These are phyloP conservation scores for Megamerina dolium DNA, from an alignment of 2,888 invertebrate genomes.

Conservation along the genomic window DNA sequence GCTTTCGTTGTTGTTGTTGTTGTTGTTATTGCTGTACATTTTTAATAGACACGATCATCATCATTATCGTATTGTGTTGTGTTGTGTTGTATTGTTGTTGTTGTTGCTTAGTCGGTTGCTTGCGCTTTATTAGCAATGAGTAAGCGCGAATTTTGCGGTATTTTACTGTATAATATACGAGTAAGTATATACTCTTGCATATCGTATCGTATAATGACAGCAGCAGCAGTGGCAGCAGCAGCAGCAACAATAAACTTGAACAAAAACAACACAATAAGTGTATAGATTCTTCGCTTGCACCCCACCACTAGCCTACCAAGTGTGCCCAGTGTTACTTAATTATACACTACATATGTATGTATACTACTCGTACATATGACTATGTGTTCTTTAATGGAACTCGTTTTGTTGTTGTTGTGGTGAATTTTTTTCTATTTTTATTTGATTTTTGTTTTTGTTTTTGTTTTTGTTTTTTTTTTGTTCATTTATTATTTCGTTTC, in stretches of 20 bases:
- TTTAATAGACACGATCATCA: no score
- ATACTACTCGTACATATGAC: background rate
- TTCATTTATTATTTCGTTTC: constrained; percentile 17
- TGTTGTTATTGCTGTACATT: no score
- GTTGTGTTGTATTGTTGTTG: background rate
- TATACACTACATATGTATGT: constrained; percentile 1
- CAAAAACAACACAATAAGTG: no score
- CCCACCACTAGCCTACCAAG: no score
- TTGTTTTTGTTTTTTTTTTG: constrained; percentile 1
- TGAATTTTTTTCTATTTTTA: no score
- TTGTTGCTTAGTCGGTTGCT: constrained; percentile 1
- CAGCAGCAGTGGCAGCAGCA: no score
- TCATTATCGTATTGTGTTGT: no score
- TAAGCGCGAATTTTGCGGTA: constrained; percentile 33
- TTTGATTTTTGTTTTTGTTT: constrained; percentile 10
- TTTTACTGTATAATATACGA: constrained; percentile 19
- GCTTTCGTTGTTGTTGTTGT: no score
- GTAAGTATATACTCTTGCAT: background rate
- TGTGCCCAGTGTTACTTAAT: no score
- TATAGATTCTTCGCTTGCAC: no score
- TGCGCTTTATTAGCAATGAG: constrained; percentile 16
- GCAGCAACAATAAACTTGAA: no score
- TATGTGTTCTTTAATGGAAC: constrained; percentile 8
- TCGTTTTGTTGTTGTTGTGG: constrained; percentile 6
- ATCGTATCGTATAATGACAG: no score